Percentiles rank a stretch among this genome's conserved stretches.
Conservation (phyloP, 2,113 vertebrate species). For the Plotosus lineatus region DNA sequence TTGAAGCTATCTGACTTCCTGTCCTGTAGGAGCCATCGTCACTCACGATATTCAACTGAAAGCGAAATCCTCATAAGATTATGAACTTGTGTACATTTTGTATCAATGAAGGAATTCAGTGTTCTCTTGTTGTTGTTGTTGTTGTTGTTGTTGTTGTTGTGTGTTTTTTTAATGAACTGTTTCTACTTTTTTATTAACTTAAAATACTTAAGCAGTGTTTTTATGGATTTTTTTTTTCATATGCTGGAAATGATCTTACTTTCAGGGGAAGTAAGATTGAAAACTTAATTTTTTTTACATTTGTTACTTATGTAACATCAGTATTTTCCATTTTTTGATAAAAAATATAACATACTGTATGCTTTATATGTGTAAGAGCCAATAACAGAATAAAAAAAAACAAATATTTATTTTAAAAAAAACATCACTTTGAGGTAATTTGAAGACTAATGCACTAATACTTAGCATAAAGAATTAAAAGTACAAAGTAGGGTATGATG, state of each 20-base stretch:
- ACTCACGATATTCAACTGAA: conserved; percentile 28
- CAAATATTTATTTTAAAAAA: conserved; percentile 97
- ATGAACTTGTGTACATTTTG: conserved; percentile 78
- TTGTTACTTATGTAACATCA: conserved; percentile 99
- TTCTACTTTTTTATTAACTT: conserved; percentile 87
- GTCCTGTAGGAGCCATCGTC: conserved; percentile 19
- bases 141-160: conserved; percentile 58
- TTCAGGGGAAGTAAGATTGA: conserved; percentile 97
- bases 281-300: conserved; percentile 85
- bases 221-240: conserved; percentile 98
- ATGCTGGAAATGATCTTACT: conserved; percentile 96
- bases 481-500: background rate
- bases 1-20: conserved; percentile 1
- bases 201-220: conserved; percentile 92
- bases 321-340: conserved; percentile 99
- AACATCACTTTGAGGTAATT: conserved; percentile 15
- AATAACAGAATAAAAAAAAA: conserved; percentile 93
- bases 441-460: conserved; percentile 27
- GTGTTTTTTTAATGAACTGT: conserved; percentile 76
- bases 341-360: conserved; percentile 99
- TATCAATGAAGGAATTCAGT: conserved; percentile 66
- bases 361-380: conserved; percentile 99
- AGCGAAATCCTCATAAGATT: conserved; percentile 54
- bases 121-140: conserved; percentile 68
- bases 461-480: background rate